Base-by-base conservation (phyloP, 37 sponge, comb jelly and placozoan genomes). In the Agelas oroides region DNA sequence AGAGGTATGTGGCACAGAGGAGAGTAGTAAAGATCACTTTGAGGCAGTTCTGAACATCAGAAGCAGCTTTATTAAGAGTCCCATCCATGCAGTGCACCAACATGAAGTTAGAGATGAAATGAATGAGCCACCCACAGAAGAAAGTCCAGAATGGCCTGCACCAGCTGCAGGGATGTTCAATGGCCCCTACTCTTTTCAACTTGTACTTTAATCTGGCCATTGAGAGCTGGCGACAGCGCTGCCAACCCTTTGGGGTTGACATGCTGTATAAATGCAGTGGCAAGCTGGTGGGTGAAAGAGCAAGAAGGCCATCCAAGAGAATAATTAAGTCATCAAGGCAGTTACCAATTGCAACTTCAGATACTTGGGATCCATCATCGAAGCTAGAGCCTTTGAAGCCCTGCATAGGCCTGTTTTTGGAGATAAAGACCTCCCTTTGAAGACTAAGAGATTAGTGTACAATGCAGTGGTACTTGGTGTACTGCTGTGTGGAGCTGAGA, bases 261-360 rank as follows among this genome's bases (percentile, higher is more conserved):
- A 67, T 79, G 33, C 41, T 63, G 75, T 83, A 61, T 57, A 73
- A 83, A 39, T 39, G 46, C 28, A 46, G 84, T 6, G 62, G 84
- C 39, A 83, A 73, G 84, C 66, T 73, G 74, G 75, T 61, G 59
- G 75, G 84, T 12, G 82, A 69, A 5, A 68, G 82, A 81, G 61
- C 84, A 34, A 53, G 73, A 24, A 72, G 25, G 40, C 41, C 14
- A 14, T 25, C 14, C 13, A 61, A 21, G 52, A 5, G 18, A 16
- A 73, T 21, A 40, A 1, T 83, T 18, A 40, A 31, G 13, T 27
- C n/a, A 27, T 83, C 46, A 54, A 73, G 41, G 30, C 27, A 0
- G 74, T 83, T n/a, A n/a, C n/a, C n/a, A n/a, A n/a, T 52, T 52
- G 40, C 61, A 60, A 73, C 32, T 83, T 83, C 36, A 54, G 19